A percentile compares a stretch with the other conserved stretches of the same genome.
phyloP scores from a whole-genome alignment of 1,140 invertebrate genomes.

The Leucophenga varia region DNA sequence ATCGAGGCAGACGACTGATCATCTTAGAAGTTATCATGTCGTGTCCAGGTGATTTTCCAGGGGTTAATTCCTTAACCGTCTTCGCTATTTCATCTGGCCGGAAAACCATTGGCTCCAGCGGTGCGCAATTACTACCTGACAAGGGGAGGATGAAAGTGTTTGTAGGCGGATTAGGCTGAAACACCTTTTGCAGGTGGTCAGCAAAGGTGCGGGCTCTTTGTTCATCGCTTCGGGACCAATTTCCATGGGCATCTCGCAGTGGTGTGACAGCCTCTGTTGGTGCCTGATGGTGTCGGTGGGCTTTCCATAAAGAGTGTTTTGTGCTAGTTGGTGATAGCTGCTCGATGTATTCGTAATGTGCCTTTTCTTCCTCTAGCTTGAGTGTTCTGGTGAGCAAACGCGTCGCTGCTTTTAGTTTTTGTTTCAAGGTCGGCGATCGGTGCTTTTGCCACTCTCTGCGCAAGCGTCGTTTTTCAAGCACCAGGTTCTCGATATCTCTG shows the following conservation, averaged over 20 bases:
- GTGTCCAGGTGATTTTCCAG: not conserved
- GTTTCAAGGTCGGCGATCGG: not conserved
- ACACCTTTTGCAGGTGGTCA: not conserved
- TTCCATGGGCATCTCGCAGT: not conserved
- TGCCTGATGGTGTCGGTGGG: not conserved
- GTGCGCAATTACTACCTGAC: too few relatives aligned
- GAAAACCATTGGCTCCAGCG: not conserved
- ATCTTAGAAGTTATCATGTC: not conserved
- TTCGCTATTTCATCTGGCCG: not conserved
- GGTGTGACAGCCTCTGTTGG: not conserved
- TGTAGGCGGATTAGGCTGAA: too few relatives aligned
- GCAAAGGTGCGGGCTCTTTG: not conserved
- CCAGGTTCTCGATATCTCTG: not conserved
- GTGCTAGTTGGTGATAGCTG: not conserved
- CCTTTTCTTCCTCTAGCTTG: too few relatives aligned
- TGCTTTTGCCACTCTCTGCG: not conserved
- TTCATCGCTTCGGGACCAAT: not conserved
- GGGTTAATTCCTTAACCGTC: not conserved
- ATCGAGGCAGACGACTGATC: not conserved
- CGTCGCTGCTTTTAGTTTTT: not conserved
- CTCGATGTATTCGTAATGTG: not conserved
- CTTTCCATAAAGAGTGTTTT: constrained; percentile 2
- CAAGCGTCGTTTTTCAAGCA: not conserved
- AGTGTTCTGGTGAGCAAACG: not conserved
- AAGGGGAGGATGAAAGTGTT: too few relatives aligned